A percentile compares a stretch with the other conserved stretches of the same genome.
These are phyloP conservation scores for Apodemus agrarius DNA, from an alignment of 2,797 vertebrate species.

Conservation along the genomic window DNA sequence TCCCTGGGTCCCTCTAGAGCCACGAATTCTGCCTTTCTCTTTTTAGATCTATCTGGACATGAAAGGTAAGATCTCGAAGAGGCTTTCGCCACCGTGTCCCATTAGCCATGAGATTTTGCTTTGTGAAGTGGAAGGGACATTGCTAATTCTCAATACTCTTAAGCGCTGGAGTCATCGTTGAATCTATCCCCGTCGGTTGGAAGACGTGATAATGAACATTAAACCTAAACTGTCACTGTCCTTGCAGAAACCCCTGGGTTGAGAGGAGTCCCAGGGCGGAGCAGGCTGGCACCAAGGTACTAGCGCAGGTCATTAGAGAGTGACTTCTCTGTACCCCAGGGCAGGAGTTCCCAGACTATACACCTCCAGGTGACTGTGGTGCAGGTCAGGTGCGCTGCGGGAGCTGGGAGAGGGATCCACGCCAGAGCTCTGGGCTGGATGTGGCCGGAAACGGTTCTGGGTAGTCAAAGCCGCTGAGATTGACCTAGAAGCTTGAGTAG, in stretches of 20 bases:
- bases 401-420: background rate
- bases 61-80: conserved; percentile 6
- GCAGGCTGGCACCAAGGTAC: background rate
- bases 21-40: background rate
- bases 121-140: background rate
- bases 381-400: background rate
- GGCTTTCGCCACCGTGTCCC: background rate
- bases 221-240: conserved; percentile 11
- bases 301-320: background rate
- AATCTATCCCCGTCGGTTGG: background rate
- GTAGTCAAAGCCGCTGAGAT: background rate
- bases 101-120: background rate
- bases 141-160: background rate
- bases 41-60: conserved; percentile 22
- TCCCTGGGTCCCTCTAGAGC: background rate
- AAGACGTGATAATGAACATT: conserved; percentile 2
- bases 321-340: background rate
- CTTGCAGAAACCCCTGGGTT: background rate
- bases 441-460: background rate
- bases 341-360: background rate
- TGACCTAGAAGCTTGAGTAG: conserved; percentile 13
- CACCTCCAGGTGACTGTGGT: background rate
- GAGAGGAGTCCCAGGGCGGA: background rate
- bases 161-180: background rate
- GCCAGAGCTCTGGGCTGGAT: background rate